A percentile compares a stretch with the other conserved stretches of the same genome.
These are phyloP conservation scores for Aelia acuminata DNA, from an alignment of 2,888 invertebrate genomes.

Conservation along the genomic window DNA sequence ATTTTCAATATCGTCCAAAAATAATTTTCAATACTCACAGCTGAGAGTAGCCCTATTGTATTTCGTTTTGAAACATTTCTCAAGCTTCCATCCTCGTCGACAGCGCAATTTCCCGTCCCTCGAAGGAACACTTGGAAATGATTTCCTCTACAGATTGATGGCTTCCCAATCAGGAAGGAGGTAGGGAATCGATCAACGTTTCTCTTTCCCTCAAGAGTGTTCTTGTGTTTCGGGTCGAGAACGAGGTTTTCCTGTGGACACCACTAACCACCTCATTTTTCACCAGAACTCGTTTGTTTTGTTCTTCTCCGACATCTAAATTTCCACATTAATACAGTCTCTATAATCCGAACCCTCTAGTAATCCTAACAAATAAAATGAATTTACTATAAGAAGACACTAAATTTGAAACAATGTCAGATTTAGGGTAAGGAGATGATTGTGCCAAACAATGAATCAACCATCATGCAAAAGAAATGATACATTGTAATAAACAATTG, in stretches of 20 bases:
- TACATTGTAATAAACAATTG: no score
- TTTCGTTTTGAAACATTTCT: not conserved
- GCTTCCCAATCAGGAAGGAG: slow-evolving; percentile 40
- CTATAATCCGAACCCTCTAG: no score
- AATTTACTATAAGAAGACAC: no score
- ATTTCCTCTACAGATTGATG: slow-evolving; percentile 18
- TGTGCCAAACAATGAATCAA: no score
- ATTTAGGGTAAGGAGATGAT: no score
- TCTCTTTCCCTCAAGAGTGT: not conserved
- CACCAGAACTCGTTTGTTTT: not conserved
- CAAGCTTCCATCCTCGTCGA: not conserved
- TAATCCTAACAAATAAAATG: no score
- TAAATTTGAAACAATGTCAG: no score
- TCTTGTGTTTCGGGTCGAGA: not conserved
- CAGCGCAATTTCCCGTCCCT: slow-evolving; percentile 24
- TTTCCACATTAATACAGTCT: no score
- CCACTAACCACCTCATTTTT: slow-evolving; percentile 29
- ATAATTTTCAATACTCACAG: not conserved
- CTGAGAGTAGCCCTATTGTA: not conserved
- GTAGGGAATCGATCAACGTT: not conserved
- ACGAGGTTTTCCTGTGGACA: not conserved
- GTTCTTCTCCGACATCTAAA: not conserved
- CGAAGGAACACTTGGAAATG: not conserved
- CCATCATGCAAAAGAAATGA: no score
- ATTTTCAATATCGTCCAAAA: not conserved